These are phyloP conservation scores for Epicampocera succincta DNA, from an alignment of 2,888 invertebrate species.

Conservation along the genomic window DNA sequence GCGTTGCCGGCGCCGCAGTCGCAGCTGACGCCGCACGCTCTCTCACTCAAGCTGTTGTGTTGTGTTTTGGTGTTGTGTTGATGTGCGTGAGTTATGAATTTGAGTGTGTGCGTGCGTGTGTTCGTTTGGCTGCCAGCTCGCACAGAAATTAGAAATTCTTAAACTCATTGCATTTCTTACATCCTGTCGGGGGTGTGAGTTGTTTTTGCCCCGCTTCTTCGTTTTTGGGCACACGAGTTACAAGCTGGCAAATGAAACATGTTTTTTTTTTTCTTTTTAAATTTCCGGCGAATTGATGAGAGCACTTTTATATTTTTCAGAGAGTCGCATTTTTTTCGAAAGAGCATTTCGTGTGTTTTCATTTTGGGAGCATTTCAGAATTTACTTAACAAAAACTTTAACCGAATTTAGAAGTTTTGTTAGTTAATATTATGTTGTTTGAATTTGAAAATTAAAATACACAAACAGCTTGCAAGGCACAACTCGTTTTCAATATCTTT, in stretches of 20 bases:
- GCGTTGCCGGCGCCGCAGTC: slow-evolving; percentile 16
- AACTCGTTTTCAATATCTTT: no score
- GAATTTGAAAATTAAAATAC: no score
- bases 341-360: slow-evolving; percentile 4
- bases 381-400: no score
- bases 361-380: no score
- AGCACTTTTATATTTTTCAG: background rate
- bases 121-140: background rate
- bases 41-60: slow-evolving; percentile 37
- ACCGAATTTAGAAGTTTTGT: no score
- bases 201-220: slow-evolving; percentile 52
- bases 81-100: slow-evolving; percentile 40
- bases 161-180: slow-evolving; percentile 22
- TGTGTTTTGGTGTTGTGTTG: slow-evolving; percentile 35
- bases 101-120: slow-evolving; percentile 5
- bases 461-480: no score
- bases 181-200: slow-evolving; percentile 58
- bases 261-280: slow-evolving; percentile 22
- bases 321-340: slow-evolving; percentile 23
- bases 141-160: background rate
- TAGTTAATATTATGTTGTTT: no score
- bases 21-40: slow-evolving; percentile 1
- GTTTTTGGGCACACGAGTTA: background rate
- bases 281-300: slow-evolving; percentile 37
- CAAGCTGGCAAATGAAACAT: slow-evolving; percentile 39